phyloP scores from a whole-genome alignment of 1,140 invertebrate genomes.

The Psix sp. region DNA sequence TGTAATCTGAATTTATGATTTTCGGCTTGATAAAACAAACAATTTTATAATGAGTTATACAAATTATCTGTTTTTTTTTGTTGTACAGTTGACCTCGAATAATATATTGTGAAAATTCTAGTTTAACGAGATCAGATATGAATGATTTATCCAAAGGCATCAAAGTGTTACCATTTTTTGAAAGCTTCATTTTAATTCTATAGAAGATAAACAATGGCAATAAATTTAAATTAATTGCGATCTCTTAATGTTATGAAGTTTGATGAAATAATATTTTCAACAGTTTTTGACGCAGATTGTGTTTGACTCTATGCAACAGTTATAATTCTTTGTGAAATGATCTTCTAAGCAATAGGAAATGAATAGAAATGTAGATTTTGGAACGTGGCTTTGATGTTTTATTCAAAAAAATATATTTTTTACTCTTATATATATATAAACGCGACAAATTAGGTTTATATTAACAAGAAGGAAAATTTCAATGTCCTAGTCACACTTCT shows the following conservation, averaged over 20 bases:
- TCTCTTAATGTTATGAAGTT: no score
- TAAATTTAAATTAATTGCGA: no score
- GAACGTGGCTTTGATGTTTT: conserved; percentile 48
- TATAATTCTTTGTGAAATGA: conserved; percentile 7
- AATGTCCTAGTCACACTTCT: conserved; percentile 52
- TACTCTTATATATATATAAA: conserved; percentile 55
- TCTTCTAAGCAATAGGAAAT: conserved; percentile 26
- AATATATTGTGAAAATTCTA: background rate
- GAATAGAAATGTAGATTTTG: conserved; percentile 38
- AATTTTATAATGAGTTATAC: no score
- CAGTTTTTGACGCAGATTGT: conserved; percentile 3
- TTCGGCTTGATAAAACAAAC: no score
- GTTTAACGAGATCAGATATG: background rate
- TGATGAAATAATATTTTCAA: no score
- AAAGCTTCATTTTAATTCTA: background rate
- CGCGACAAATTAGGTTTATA: conserved; percentile 51
- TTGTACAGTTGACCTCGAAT: background rate
- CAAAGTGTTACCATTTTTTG: conserved; percentile 6
- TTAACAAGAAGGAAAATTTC: conserved; percentile 34
- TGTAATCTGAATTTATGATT: no score
- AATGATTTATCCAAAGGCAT: conserved; percentile 5
- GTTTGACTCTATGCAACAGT: conserved; percentile 14
- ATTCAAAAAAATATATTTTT: conserved; percentile 57
- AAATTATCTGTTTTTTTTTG: background rate
- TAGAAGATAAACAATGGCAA: background rate